These are phyloP conservation scores for Peromyscus nudipes DNA, from an alignment of 2,797 vertebrate species.

Conservation along the genomic window DNA sequence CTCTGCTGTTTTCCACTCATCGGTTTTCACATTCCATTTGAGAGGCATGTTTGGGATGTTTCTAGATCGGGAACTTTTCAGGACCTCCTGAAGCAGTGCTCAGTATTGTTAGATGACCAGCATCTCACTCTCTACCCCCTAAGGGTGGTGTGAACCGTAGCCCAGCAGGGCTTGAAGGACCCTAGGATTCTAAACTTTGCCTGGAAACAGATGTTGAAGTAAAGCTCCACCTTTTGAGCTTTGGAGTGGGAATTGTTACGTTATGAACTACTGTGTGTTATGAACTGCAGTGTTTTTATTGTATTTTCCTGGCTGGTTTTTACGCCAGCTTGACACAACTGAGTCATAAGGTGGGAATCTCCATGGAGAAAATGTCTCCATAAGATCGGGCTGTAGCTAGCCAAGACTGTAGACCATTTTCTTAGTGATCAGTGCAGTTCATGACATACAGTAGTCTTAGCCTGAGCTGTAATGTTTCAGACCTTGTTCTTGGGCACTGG, in stretches of 20 bases:
- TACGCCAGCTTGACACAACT: not conserved
- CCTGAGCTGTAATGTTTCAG: not conserved
- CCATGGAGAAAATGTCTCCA: not conserved
- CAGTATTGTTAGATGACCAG: not conserved
- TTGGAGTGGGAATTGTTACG: not conserved
- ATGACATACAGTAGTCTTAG: not conserved
- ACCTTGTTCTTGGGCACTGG: not conserved
- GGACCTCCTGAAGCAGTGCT: not conserved
- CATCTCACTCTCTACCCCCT: not conserved
- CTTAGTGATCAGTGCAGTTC: not conserved
- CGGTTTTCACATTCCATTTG: not conserved
- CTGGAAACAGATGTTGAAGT: conserved; percentile 8
- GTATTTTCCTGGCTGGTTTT: not conserved
- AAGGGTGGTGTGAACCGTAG: not conserved
- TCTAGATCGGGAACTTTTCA: not conserved
- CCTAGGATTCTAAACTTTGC: not conserved
- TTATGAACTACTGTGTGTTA: not conserved
- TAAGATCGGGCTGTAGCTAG: not conserved
- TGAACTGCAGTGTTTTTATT: not conserved
- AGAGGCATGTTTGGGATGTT: not conserved
- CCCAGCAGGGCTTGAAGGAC: not conserved
- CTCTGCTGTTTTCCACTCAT: not conserved
- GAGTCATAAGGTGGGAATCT: not conserved
- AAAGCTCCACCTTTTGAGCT: not conserved
- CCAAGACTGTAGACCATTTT: not conserved